Percentiles rank a stretch among this genome's conserved stretches.
These are phyloP conservation scores for Norana najaformis DNA, from an alignment of 2,888 invertebrate species.

Conservation along the genomic window DNA sequence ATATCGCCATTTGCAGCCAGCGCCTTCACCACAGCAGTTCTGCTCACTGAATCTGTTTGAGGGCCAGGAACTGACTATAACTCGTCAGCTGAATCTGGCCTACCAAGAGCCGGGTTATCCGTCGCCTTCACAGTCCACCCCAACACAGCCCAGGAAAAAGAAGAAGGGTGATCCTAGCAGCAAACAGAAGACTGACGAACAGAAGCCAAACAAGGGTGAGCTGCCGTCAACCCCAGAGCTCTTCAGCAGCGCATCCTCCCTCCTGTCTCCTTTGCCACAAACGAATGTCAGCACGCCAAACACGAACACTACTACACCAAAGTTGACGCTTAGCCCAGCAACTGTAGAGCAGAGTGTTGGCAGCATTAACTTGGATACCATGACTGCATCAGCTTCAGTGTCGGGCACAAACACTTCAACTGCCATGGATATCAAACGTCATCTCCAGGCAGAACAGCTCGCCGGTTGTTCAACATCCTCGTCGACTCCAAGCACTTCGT, in stretches of 20 bases:
- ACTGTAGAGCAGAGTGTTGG: neutral
- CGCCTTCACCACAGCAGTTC: slow-evolving; percentile 93
- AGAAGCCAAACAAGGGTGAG: neutral
- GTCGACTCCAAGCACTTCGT: slow-evolving; percentile 38
- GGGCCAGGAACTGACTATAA: slow-evolving; percentile 92
- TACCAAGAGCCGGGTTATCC: slow-evolving; percentile 52
- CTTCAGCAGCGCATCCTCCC: slow-evolving; percentile 31
- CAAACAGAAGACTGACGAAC: neutral
- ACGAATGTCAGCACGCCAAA: slow-evolving; percentile 31
- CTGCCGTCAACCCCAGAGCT: slow-evolving; percentile 29
- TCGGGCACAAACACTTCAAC: slow-evolving; percentile 39
- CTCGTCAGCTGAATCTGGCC: slow-evolving; percentile 90
- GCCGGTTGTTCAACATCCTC: slow-evolving; percentile 51
- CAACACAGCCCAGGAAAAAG: slow-evolving; percentile 27
- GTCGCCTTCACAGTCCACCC: slow-evolving; percentile 30
- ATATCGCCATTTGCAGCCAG: slow-evolving; percentile 70
- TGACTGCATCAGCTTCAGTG: slow-evolving; percentile 46
- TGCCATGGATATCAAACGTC: slow-evolving; percentile 43
- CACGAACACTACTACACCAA: slow-evolving; percentile 23
- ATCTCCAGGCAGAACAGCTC: slow-evolving; percentile 29
- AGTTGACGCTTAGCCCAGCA: slow-evolving; percentile 2
- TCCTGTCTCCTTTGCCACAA: slow-evolving; percentile 26
- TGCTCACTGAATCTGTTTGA: slow-evolving; percentile 93
- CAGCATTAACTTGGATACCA: neutral
- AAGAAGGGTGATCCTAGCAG: slow-evolving; percentile 31